Evolutionary conservation across 23 tunicate genomes (phyloP).

Genomic region (Clavelina lepadiformis): DNA sequence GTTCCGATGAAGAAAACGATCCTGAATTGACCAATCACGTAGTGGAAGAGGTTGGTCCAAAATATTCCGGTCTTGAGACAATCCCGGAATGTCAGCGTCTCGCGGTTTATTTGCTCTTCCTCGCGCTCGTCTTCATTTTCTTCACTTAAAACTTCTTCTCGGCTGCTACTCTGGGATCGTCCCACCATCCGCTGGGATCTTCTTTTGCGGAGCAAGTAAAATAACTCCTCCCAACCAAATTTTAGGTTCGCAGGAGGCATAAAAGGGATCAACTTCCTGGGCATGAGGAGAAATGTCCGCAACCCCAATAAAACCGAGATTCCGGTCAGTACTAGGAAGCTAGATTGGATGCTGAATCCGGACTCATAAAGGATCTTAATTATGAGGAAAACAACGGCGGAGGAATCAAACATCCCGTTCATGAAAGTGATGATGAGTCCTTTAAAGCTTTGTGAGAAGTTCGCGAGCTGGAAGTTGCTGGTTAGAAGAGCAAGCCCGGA

Average conservation of each 20-base stretch:
- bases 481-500: conserved; percentile 29
- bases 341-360: conserved; percentile 10
- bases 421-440: conserved; percentile 31
- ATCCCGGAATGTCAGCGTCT: background rate
- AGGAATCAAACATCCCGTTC: conserved; percentile 37
- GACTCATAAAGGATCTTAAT: conserved; percentile 29
- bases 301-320: conserved; percentile 27
- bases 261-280: conserved; percentile 19
- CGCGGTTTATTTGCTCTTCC: background rate
- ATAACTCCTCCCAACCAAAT: conserved; percentile 5
- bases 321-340: conserved; percentile 19
- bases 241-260: background rate
- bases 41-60: conserved; percentile 34
- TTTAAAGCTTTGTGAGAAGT: conserved; percentile 15
- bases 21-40: conserved; percentile 1
- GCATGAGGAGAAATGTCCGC: conserved; percentile 45
- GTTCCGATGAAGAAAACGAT: conserved; percentile 22
- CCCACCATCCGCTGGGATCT: background rate
- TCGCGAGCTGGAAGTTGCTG: conserved; percentile 50
- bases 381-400: conserved; percentile 27
- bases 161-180: background rate
- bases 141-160: background rate
- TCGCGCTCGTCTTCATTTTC: background rate
- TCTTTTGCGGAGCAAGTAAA: background rate
- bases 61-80: conserved; percentile 8